phyloP scores from a whole-genome alignment of 2,113 vertebrate genomes.

The Siniperca knerii region DNA sequence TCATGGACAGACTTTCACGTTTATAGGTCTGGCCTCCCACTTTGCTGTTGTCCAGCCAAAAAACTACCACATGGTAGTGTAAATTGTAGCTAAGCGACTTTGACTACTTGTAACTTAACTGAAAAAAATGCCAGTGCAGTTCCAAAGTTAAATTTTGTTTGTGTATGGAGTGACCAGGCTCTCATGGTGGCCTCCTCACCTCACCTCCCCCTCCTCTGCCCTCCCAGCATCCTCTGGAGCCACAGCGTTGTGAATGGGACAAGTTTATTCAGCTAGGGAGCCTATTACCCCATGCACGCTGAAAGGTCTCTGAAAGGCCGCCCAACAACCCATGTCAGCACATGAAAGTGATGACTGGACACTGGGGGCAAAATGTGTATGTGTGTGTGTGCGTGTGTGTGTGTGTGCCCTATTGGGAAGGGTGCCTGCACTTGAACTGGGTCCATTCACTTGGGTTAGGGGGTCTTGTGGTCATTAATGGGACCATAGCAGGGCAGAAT shows the following conservation, averaged over 20 bases:
- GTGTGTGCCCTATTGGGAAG: conserved; percentile 39
- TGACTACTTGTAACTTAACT: neutral
- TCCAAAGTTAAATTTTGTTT: neutral
- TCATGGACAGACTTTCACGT: no score
- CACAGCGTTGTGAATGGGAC: conserved; percentile 57
- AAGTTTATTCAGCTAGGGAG: conserved; percentile 68
- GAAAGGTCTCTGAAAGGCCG: conserved; percentile 54
- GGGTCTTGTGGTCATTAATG: conserved; percentile 82
- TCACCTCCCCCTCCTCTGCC: conserved; percentile 12
- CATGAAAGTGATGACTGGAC: conserved; percentile 73
- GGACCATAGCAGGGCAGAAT: conserved; percentile 85
- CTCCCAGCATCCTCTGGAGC: conserved; percentile 26
- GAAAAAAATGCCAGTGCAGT: neutral
- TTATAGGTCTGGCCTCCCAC: no score
- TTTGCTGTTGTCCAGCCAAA: no score
- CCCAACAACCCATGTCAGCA: conserved; percentile 65
- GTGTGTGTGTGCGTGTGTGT: conserved; percentile 17
- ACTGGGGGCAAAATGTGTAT: conserved; percentile 37
- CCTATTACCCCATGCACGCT: conserved; percentile 55
- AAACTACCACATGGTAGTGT: neutral
- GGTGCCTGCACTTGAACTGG: conserved; percentile 87
- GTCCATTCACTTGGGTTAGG: conserved; percentile 81
- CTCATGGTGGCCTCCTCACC: conserved; percentile 14
- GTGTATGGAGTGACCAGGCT: conserved; percentile 1
- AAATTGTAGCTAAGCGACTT: neutral